These are phyloP conservation scores for Prolemur simus DNA, from an alignment of 2,113 vertebrate genomes.

Conservation along the genomic window DNA sequence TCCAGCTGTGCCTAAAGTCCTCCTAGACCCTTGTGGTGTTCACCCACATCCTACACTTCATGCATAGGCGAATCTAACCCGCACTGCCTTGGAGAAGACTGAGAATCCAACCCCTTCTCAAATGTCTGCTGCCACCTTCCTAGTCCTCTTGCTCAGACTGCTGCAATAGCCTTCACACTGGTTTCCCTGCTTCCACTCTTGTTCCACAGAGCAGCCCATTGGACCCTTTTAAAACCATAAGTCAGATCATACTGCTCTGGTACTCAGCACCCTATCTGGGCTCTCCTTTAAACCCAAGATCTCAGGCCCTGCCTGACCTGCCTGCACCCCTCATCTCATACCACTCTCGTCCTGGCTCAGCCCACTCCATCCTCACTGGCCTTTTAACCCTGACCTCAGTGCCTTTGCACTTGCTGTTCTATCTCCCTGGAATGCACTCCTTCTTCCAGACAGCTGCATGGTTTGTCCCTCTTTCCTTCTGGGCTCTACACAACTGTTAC, in stretches of 20 bases:
- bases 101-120: accelerated
- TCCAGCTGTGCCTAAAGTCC: accelerated
- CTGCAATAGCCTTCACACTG: neutral
- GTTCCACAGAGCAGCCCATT: neutral
- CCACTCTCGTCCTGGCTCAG: accelerated
- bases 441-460: neutral
- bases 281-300: neutral
- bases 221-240: neutral
- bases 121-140: neutral
- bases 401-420: neutral
- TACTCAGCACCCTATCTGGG: neutral
- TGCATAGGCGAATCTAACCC: accelerated
- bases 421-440: neutral
- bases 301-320: neutral
- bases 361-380: neutral
- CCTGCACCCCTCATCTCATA: neutral
- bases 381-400: neutral
- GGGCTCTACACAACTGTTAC: neutral
- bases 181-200: neutral
- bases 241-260: neutral
- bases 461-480: neutral
- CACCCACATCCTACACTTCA: accelerated
- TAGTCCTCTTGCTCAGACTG: accelerated
- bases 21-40: neutral
- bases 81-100: neutral